Evolutionary conservation across 2,797 vertebrate genomes (phyloP).

Genomic region (Gadopsis bispinosus): DNA sequence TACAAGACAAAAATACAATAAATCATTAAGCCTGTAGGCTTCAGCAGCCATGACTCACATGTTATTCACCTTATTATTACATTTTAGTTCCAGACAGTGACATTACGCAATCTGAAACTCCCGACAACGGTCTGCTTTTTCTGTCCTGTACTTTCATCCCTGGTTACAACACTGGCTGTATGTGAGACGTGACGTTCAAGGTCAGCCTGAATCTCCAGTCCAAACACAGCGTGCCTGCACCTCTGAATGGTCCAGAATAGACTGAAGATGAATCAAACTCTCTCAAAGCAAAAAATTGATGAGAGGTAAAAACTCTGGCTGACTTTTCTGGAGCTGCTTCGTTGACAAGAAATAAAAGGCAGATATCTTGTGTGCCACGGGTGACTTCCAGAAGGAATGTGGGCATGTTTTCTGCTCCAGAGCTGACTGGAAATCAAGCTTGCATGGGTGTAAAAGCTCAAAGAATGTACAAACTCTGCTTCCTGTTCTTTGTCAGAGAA

Average conservation of each 20-base stretch:
- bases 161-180: constrained; percentile 1
- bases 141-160: constrained; percentile 17
- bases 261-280: constrained; percentile 33
- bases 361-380: constrained; percentile 36
- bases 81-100: constrained; percentile 1
- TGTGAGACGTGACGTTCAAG: constrained; percentile 17
- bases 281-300: constrained; percentile 14
- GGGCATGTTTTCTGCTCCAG: constrained; percentile 35
- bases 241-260: constrained; percentile 21
- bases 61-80: background rate
- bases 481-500: constrained; percentile 37
- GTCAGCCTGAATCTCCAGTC: constrained; percentile 28
- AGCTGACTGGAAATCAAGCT: constrained; percentile 28
- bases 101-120: constrained; percentile 5
- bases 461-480: constrained; percentile 53
- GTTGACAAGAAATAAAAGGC: constrained; percentile 60
- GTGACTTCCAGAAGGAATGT: constrained; percentile 59
- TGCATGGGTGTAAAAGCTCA: constrained; percentile 42
- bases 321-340: constrained; percentile 44
- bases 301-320: constrained; percentile 44
- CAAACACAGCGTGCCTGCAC: background rate
- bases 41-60: constrained; percentile 9
- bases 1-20: constrained; percentile 1
- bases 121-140: background rate
- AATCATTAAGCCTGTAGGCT: background rate